Evolutionary conservation across 2,888 invertebrate genomes (phyloP), one percentile per base, ranked within the genome.

Genomic region (Tineola bisselliella): DNA sequence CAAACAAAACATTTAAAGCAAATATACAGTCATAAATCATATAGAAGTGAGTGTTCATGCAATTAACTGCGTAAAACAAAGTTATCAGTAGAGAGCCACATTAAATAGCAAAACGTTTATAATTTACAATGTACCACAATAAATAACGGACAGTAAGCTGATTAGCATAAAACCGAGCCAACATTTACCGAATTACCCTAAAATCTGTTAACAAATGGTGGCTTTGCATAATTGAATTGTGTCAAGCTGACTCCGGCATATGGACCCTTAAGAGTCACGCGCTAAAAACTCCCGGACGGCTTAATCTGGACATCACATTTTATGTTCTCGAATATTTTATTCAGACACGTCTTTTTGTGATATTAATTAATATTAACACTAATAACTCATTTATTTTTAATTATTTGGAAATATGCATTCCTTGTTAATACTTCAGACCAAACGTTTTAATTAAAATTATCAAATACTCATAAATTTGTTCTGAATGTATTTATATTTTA

Each of bases 171-270:
- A 79, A 77, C 81, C 76, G 76, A 75, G 71, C 75, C 77, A 74
- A 81, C 81, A 77, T 78, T 77, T 71, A 69, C 77, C 68, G 78
- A 79, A 83, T 81, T 81, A 77, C 80, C 74, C 78, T 74, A 74
- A 82, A 84, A 84, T 84, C 84, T 84, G 86, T 80, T 83, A 86
- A 84, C 84, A 81, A 83, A 84, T 86, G 81, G 81, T 73, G 69
- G 84, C 79, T 84, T 81, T 84, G 79, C 84, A 83, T 86, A 84
- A 84, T 82, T 83, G 74, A 82, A 82, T 58, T 54, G 33, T 58
- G 58, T 58, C 58, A 58, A 18, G 56, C 56, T 56, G 56, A 33
- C 58, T 58, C 58, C 19, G 33, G 33, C 58, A 58, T 58, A 58
- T 33, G 58, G 58, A 58, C 58, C 58, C 58, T 33, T 56, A 33